A percentile compares a stretch with the other conserved stretches of the same genome.
Conservation (phyloP, 2,888 invertebrate species). For the Leucophenga montana region DNA sequence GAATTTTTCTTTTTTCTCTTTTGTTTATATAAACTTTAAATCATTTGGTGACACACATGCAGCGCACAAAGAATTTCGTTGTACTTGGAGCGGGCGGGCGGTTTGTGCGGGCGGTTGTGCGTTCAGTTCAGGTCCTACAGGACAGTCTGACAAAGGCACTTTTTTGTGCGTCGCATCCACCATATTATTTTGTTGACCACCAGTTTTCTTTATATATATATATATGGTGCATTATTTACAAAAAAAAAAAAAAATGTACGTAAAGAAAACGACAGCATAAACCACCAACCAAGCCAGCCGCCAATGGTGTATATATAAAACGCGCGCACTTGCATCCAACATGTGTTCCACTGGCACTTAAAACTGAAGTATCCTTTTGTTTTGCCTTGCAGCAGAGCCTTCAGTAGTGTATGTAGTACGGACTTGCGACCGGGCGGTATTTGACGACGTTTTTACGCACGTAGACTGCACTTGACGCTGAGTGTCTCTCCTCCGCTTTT, state of each 20-base stretch:
- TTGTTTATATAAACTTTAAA: background rate
- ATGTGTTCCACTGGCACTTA: too few species aligned
- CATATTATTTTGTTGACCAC: background rate
- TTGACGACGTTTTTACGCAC: constrained; percentile 23
- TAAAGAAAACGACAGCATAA: too few species aligned
- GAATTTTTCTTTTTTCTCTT: background rate
- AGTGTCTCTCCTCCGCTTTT: background rate
- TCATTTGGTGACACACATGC: constrained; percentile 24
- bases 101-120: background rate
- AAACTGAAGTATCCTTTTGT: too few species aligned
- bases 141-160: background rate
- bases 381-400: background rate
- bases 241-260: too few species aligned
- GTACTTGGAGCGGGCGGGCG: background rate
- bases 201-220: too few species aligned
- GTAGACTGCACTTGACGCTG: constrained; percentile 8
- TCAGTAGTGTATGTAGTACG: too few species aligned
- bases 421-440: constrained; percentile 8
- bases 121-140: background rate
- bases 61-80: constrained; percentile 2
- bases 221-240: too few species aligned
- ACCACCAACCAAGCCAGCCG: too few species aligned
- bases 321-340: too few species aligned
- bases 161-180: background rate
- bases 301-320: too few species aligned